These are phyloP conservation scores for Schrankia costaestrigalis DNA, from an alignment of 2,888 invertebrate genomes.

Conservation along the genomic window DNA sequence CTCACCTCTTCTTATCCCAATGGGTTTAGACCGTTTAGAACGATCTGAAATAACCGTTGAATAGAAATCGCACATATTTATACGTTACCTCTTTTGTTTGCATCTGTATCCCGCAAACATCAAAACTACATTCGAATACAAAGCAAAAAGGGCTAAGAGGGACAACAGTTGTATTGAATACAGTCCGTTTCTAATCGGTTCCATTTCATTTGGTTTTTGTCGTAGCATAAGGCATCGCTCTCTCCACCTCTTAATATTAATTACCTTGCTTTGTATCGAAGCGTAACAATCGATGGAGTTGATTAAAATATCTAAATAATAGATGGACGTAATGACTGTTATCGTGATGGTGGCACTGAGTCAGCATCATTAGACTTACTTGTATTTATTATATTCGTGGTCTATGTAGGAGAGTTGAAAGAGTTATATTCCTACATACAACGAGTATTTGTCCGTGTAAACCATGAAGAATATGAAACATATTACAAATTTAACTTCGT, in stretches of 20 bases:
- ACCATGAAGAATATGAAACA: too few species aligned
- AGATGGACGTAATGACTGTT: conserved; percentile 59
- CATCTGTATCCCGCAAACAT: conserved; percentile 55
- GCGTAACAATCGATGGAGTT: conserved; percentile 72
- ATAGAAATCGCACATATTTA: conserved; percentile 43
- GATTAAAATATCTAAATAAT: conserved; percentile 79
- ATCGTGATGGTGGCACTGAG: conserved; percentile 41
- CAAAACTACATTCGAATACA: conserved; percentile 46
- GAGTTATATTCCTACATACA: too few species aligned
- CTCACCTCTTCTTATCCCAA: too few species aligned
- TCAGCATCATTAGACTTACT: too few species aligned
- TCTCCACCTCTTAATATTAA: conserved; percentile 71
- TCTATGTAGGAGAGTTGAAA: too few species aligned
- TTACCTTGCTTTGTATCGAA: conserved; percentile 73
- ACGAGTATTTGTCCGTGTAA: too few species aligned
- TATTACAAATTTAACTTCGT: too few species aligned
- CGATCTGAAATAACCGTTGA: conserved; percentile 31
- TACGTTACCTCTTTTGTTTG: conserved; percentile 35
- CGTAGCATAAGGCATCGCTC: conserved; percentile 67
- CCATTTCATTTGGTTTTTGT: conserved; percentile 74
- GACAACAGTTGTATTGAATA: conserved; percentile 60
- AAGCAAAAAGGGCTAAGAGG: conserved; percentile 64
- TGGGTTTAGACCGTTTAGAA: too few species aligned
- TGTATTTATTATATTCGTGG: too few species aligned
- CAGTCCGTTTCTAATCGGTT: conserved; percentile 73